Evolutionary conservation across 2,888 invertebrate genomes (phyloP), one percentile per base, ranked within the genome.

Genomic region (Ochlodes sylvanus): DNA sequence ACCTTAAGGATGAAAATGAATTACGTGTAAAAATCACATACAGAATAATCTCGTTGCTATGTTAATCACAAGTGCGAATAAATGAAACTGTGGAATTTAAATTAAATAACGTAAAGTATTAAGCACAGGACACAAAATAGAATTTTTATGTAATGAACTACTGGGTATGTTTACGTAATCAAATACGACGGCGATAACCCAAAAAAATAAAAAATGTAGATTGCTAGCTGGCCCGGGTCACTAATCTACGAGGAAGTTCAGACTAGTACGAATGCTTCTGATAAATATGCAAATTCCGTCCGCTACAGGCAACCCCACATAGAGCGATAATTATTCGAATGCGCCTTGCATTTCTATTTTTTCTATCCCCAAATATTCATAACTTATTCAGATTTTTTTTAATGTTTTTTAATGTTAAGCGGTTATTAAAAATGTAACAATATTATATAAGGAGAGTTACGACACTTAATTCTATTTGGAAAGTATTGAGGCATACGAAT

Each of bases 221-320:
- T 57, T 64, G 44, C 52, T 38, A 34, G 52, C 55, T 41, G 55
- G 57, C 54, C 47, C 57, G 52, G 68, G 68, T 56, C 64, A 21
- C 44, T 57, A 54, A 42, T 54, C 58, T 41, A 69, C 50, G 63
- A 61, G 70, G 68, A 70, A 70, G 64, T 56, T 56, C 56, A 64
- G 44, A 42, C 41, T 57, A 57, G 57, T 38, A 65, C 27, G 57
- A 64, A 50, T 50, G 52, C 42, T 17, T 14, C 42, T 54, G 69
- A 64, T 67, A 67, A 67, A 65, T 68, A 71, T 71, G 68, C 69
- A 71, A 69, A 71, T 71, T 44, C 34, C 10, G 34, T 42, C 54
- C 27, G 12, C 58, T 32, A 62, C 44, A 17, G 54, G 56, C 56
- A 52, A 64, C 44, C 60, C 50, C 50, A 63, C 58, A n/a, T n/a